These are phyloP conservation scores for Trinorchestia longiramus DNA, from an alignment of 1,140 invertebrate genomes.

Conservation along the genomic window DNA sequence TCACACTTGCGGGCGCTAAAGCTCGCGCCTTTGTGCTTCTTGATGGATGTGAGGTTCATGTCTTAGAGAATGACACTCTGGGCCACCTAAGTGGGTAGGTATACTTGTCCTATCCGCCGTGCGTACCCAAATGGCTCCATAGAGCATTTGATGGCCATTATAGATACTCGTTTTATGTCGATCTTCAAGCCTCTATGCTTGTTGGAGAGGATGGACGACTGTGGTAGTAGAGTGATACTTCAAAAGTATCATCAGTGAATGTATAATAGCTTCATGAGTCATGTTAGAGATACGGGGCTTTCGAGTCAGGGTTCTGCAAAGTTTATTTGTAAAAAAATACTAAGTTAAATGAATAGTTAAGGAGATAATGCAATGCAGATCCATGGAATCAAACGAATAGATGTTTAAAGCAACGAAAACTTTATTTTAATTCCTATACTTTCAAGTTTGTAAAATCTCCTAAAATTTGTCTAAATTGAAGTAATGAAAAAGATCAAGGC, in stretches of 20 bases:
- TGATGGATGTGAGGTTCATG: conserved; percentile 53
- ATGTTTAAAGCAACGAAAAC: not conserved
- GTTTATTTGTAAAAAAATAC: not conserved
- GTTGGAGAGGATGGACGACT: not conserved
- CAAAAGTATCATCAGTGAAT: not conserved
- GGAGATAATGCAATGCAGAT: not conserved
- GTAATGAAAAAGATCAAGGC: too few species aligned
- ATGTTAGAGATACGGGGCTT: not conserved
- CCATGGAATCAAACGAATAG: not conserved
- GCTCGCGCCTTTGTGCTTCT: conserved; percentile 50
- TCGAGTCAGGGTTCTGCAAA: not conserved
- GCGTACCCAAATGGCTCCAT: conserved; percentile 28
- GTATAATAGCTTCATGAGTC: not conserved
- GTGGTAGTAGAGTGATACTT: not conserved
- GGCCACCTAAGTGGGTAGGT: conserved; percentile 38
- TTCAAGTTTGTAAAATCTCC: too few species aligned
- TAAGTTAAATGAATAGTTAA: not conserved
- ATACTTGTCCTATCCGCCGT: not conserved
- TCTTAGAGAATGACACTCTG: not conserved
- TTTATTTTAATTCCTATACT: not conserved
- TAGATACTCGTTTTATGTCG: not conserved
- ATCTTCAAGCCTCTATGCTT: not conserved
- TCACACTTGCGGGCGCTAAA: conserved; percentile 55
- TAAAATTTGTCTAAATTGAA: too few species aligned
- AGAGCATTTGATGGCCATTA: not conserved